These are phyloP conservation scores for Galerucella calmariensis DNA, from an alignment of 2,888 invertebrate species.

Conservation along the genomic window DNA sequence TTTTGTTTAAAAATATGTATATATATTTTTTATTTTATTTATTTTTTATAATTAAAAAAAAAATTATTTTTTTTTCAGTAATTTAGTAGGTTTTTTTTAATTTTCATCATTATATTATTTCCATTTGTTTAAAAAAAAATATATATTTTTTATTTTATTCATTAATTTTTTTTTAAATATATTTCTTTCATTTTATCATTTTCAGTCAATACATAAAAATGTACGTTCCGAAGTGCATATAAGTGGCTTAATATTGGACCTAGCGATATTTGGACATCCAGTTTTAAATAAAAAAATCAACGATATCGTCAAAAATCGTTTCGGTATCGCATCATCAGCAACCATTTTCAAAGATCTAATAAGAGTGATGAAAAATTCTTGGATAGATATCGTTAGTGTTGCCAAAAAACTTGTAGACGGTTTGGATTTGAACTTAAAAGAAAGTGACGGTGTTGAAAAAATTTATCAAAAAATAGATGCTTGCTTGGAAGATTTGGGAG, in stretches of 20 bases:
- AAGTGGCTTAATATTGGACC: conserved; percentile 68
- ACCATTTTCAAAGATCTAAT: conserved; percentile 43
- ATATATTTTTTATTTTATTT: no score
- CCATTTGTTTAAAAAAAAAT: no score
- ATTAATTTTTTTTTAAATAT: not conserved
- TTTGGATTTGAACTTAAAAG: conserved; percentile 59
- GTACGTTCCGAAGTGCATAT: conserved; percentile 65
- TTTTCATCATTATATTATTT: no score
- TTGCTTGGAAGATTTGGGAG: conserved; percentile 50
- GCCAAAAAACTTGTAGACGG: conserved; percentile 46
- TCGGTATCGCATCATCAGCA: conserved; percentile 57
- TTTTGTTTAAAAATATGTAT: no score
- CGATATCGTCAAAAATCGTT: conserved; percentile 65
- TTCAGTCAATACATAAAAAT: conserved; percentile 66
- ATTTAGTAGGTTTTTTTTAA: no score
- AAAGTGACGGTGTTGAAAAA: conserved; percentile 53
- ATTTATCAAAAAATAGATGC: conserved; percentile 61
- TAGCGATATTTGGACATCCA: conserved; percentile 73
- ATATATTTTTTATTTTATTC: no score
- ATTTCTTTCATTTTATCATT: conserved; percentile 34
- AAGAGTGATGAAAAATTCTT: conserved; percentile 52
- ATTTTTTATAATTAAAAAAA: no score
- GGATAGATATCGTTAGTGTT: conserved; percentile 28
- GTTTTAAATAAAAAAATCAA: conserved; percentile 69
- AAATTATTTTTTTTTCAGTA: no score